Percentiles rank a stretch among this genome's conserved stretches.
These are phyloP conservation scores for Yponomeuta malinellus DNA, from an alignment of 2,888 invertebrate species.

Conservation along the genomic window DNA sequence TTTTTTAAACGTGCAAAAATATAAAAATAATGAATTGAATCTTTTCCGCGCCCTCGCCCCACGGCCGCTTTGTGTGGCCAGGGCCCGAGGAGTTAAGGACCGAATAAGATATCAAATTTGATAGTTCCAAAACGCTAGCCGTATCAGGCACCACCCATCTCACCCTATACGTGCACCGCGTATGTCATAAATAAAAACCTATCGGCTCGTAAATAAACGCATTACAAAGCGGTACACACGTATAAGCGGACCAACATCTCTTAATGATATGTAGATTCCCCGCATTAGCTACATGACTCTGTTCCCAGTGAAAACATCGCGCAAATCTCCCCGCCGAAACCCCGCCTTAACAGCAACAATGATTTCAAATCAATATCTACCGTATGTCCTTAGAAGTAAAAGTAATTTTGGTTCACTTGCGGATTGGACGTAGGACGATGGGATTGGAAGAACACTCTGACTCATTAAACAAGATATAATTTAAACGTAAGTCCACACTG, in stretches of 20 bases:
- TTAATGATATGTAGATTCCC: constrained; percentile 76
- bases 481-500: constrained; percentile 44
- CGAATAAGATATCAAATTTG: no score
- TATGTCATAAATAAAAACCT: constrained; percentile 62
- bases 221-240: constrained; percentile 72
- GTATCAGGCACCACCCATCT: not conserved
- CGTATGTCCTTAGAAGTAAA: constrained; percentile 18
- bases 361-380: constrained; percentile 26
- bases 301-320: constrained; percentile 73
- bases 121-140: not conserved
- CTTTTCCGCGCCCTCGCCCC: no score
- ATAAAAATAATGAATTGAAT: no score
- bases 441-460: constrained; percentile 37
- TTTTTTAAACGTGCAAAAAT: no score
- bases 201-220: constrained; percentile 65
- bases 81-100: no score
- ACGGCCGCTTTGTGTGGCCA: no score
- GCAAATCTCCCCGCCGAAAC: constrained; percentile 36
- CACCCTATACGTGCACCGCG: constrained; percentile 34
- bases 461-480: constrained; percentile 76
- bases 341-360: constrained; percentile 24
- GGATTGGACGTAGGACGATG: constrained; percentile 28
- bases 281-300: constrained; percentile 74
- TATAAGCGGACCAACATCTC: constrained; percentile 69
- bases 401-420: constrained; percentile 21